Conservation (phyloP, 2,888 invertebrate genomes). For the Chirona hameri region DNA sequence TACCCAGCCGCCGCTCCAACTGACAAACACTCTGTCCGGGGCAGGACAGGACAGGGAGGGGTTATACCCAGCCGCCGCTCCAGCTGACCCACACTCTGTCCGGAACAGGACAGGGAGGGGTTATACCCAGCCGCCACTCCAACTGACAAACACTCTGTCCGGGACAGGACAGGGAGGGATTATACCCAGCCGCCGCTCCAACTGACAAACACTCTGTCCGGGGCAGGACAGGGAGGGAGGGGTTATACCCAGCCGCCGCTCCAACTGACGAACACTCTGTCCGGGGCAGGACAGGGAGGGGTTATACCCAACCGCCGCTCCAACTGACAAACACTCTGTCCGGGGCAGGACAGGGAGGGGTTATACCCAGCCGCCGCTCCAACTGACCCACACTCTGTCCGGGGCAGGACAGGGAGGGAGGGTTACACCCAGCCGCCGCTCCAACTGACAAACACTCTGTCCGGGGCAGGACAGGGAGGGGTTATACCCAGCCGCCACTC, state of each 20-base stretch:
- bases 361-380: too few species aligned
- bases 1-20: slow-evolving; percentile 63
- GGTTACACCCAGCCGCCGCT: slow-evolving; percentile 67
- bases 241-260: background rate
- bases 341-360: slow-evolving; percentile 34
- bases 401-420: slow-evolving; percentile 39
- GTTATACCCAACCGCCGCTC: slow-evolving; percentile 68
- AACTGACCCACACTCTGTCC: background rate
- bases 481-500: background rate
- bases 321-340: slow-evolving; percentile 54
- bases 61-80: background rate
- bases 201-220: too few species aligned
- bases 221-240: background rate
- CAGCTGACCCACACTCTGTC: too few species aligned
- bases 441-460: slow-evolving; percentile 55
- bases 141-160: too few species aligned
- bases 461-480: slow-evolving; percentile 37
- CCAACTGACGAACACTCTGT: background rate
- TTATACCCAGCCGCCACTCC: background rate
- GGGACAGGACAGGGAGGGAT: background rate
- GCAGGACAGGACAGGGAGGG: background rate
- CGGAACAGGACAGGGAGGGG: background rate
- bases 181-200: too few species aligned
- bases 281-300: slow-evolving; percentile 40
- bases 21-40: slow-evolving; percentile 53